Evolutionary conservation across 2,113 vertebrate genomes (phyloP).

Genomic region (Pachypanchax playfairii): DNA sequence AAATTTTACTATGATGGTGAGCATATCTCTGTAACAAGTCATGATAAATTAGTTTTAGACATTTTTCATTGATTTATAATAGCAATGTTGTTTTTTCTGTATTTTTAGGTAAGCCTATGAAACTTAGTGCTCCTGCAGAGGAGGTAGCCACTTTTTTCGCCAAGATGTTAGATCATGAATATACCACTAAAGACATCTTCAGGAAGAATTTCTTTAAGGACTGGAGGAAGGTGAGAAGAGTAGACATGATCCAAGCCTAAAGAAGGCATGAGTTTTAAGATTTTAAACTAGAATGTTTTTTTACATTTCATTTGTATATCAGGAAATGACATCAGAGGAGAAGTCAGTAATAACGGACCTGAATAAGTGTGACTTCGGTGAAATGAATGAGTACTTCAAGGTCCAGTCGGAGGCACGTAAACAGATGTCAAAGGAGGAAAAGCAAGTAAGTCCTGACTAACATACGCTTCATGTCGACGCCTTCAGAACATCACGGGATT

Average conservation of each 20-base stretch:
- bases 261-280: background rate
- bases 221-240: slow-evolving; percentile 91
- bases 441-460: slow-evolving; percentile 80
- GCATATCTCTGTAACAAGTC: slow-evolving; percentile 44
- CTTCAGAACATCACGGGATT: background rate
- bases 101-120: slow-evolving; percentile 89
- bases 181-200: slow-evolving; percentile 97
- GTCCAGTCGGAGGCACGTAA: slow-evolving; percentile 92
- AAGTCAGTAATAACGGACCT: slow-evolving; percentile 88
- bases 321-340: slow-evolving; percentile 97
- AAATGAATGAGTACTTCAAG: slow-evolving; percentile 95
- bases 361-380: slow-evolving; percentile 93
- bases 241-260: background rate
- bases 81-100: no score
- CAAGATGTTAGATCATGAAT: slow-evolving; percentile 98
- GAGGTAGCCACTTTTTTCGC: slow-evolving; percentile 97
- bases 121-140: slow-evolving; percentile 89
- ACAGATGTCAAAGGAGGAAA: slow-evolving; percentile 96
- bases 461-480: background rate
- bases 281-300: background rate
- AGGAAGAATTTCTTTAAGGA: slow-evolving; percentile 98
- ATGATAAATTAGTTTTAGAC: no score
- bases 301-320: slow-evolving; percentile 24
- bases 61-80: no score
- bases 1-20: slow-evolving; percentile 95